These are phyloP conservation scores for Bos javanicus DNA, from an alignment of 2,113 vertebrate species.

Conservation along the genomic window DNA sequence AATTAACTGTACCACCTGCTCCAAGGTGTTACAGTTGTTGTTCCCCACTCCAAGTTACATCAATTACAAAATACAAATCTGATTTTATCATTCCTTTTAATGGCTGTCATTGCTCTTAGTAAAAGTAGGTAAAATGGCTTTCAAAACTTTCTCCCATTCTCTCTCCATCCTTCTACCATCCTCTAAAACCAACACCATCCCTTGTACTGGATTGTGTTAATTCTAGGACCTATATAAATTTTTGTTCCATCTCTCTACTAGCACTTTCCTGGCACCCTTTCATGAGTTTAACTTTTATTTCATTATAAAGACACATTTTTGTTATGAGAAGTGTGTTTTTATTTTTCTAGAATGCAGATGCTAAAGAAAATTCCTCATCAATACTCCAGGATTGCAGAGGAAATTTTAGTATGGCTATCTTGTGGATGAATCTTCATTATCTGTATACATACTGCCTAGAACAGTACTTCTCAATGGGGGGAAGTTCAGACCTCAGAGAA, in stretches of 20 bases:
- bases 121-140: not conserved
- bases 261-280: not conserved
- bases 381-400: not conserved
- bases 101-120: not conserved
- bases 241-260: not conserved
- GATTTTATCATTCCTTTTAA: not conserved
- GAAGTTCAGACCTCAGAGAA: not conserved
- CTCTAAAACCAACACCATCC: not conserved
- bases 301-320: not conserved
- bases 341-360: not conserved
- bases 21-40: not conserved
- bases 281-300: not conserved
- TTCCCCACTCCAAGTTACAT: not conserved
- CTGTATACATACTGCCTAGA: not conserved
- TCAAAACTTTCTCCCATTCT: not conserved
- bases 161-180: not conserved
- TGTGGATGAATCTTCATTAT: not conserved
- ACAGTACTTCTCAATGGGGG: not conserved
- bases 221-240: not conserved
- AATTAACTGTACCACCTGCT: not conserved
- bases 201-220: not conserved
- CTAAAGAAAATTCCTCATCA: not conserved
- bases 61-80: not conserved
- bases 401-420: not conserved
- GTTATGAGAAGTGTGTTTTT: not conserved